Evolutionary conservation across 2,113 vertebrate genomes (phyloP).

Genomic region (Scartelaos histophorus): DNA sequence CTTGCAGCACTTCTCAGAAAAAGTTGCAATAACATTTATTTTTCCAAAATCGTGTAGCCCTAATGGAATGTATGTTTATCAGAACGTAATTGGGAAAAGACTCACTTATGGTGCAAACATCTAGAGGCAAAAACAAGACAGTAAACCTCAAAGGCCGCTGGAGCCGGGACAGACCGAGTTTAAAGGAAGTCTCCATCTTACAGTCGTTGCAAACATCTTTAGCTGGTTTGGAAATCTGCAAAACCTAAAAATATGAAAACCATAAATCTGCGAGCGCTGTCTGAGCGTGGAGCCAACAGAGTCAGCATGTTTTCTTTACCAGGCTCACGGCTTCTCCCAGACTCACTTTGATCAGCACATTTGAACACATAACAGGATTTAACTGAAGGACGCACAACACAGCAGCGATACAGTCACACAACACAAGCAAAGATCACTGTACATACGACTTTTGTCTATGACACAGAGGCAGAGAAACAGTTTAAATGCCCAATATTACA

Average conservation of each 20-base stretch:
- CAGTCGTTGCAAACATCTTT: conserved; percentile 24
- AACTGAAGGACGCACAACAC: conserved; percentile 49
- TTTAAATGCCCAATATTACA: too few species aligned
- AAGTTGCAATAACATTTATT: too few species aligned
- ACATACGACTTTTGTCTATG: too few species aligned
- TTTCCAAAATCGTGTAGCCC: too few species aligned
- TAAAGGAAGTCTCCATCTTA: conserved; percentile 25
- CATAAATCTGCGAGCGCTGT: conserved; percentile 60
- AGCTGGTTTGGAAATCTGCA: conserved; percentile 33
- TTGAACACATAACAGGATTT: conserved; percentile 55
- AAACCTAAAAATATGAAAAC: conserved; percentile 57
- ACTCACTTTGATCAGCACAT: conserved; percentile 26
- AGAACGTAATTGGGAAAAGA: background rate
- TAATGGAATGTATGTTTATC: too few species aligned
- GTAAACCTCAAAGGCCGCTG: background rate
- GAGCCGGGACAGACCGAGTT: background rate
- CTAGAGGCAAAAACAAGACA: background rate
- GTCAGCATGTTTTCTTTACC: conserved; percentile 48
- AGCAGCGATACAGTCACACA: conserved; percentile 29
- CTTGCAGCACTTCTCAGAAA: too few species aligned
- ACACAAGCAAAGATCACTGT: background rate
- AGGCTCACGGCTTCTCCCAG: conserved; percentile 25
- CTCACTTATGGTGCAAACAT: background rate
- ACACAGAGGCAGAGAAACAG: too few species aligned
- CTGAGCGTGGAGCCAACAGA: conserved; percentile 45